Percentiles rank a stretch among this genome's conserved stretches.
Evolutionary conservation across 2,888 invertebrate species (phyloP).

Genomic region (Ophraella communa): DNA sequence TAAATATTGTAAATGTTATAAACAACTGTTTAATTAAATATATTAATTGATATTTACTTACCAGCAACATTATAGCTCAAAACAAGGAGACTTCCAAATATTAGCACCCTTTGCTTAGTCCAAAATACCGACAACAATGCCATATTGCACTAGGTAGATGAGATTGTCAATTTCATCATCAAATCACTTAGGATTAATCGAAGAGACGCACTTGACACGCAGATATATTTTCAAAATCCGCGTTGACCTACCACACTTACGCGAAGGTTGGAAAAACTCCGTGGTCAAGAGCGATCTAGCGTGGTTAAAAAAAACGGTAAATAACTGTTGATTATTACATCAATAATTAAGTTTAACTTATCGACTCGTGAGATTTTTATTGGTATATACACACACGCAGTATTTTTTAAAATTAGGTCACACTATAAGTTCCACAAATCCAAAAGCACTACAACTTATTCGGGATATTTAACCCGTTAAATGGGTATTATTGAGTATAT

Average conservation of each 20-base stretch:
- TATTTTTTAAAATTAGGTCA: slow-evolving; percentile 21
- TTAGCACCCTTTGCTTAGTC: slow-evolving; percentile 6
- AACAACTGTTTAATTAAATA: no score
- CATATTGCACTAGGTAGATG: slow-evolving; percentile 20
- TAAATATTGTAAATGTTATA: no score
- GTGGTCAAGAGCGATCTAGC: slow-evolving; percentile 16
- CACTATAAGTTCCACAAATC: neutral
- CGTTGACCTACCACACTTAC: slow-evolving; percentile 18
- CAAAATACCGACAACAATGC: slow-evolving; percentile 14
- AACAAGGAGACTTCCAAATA: neutral
- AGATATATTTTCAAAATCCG: neutral
- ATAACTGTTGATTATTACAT: slow-evolving; percentile 24
- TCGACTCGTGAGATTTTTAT: slow-evolving; percentile 24
- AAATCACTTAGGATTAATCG: neutral
- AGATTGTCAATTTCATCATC: slow-evolving; percentile 4
- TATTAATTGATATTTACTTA: slow-evolving; percentile 1
- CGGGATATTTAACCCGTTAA: neutral
- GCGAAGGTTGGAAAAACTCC: slow-evolving; percentile 3
- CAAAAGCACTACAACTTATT: neutral
- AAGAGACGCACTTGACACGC: neutral
- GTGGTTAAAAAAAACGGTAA: slow-evolving; percentile 25
- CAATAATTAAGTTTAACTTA: slow-evolving; percentile 23
- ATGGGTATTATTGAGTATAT: neutral
- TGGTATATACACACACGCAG: slow-evolving; percentile 10
- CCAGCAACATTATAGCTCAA: slow-evolving; percentile 2